phyloP scores from a whole-genome alignment of 2,113 vertebrate genomes.

The Salvator merianae region DNA sequence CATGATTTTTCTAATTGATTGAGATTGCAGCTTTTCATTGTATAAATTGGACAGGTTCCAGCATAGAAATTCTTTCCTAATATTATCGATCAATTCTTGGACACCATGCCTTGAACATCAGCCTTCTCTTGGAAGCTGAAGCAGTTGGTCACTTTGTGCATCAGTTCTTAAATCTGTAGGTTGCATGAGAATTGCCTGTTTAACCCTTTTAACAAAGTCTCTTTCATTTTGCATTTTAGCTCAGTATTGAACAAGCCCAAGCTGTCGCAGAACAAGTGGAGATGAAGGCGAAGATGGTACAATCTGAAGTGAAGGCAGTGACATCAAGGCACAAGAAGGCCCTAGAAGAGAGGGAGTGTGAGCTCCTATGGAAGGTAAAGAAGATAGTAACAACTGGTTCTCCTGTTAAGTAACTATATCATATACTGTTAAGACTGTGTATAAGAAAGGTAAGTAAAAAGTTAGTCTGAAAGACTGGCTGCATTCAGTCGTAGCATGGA shows the following conservation, averaged over 20 bases:
- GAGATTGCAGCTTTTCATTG: not conserved
- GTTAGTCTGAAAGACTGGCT: not conserved
- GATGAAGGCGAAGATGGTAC: slow-evolving; percentile 95
- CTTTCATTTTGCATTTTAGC: slow-evolving; percentile 68
- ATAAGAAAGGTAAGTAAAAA: not conserved
- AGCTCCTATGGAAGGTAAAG: slow-evolving; percentile 96
- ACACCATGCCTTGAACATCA: not conserved
- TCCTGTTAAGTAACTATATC: too few species aligned
- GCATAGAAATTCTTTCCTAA: rapidly evolving
- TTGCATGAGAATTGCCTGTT: not conserved
- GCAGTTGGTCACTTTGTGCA: not conserved
- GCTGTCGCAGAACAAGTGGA: slow-evolving; percentile 98
- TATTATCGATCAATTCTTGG: not conserved
- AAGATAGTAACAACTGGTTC: not conserved
- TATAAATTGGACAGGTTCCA: not conserved
- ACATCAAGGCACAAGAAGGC: slow-evolving; percentile 93
- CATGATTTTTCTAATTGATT: not conserved
- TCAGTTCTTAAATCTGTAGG: rapidly evolving
- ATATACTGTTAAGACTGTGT: not conserved
- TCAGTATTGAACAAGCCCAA: slow-evolving; percentile 96
- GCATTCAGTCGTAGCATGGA: not conserved
- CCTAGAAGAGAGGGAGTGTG: slow-evolving; percentile 94
- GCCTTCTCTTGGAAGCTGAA: not conserved
- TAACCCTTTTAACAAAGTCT: not conserved
- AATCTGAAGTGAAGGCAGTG: slow-evolving; percentile 95